Evolutionary conservation across 2,888 invertebrate genomes (phyloP), one percentile per base, ranked within the genome.

Genomic region (Orthosia gothica): DNA sequence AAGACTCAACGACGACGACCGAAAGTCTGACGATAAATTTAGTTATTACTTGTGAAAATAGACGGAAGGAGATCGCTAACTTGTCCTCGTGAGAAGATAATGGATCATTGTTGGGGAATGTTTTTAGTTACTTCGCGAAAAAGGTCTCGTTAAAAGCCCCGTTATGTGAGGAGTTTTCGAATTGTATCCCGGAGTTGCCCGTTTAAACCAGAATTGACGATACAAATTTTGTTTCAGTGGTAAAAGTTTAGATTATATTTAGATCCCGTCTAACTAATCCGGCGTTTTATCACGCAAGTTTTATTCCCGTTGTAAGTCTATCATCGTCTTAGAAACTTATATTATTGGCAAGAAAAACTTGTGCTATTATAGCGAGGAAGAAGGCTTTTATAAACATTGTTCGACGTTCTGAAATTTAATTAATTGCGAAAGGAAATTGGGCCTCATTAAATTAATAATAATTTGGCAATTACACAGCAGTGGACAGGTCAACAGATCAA

Each of bases 31-130:
- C 96, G 96, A 96, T 96, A 96, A 96, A 96, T 96, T 96, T 94
- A 96, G 96, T 96, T 96, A 96, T 96, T 96, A 96, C 96, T 96
- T 96, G 95, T 95, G 95, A 96, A 96, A 96, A 96, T 96, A 96
- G 95, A 95, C 94, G 96, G 93, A 95, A 96, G 94, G 93, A 95
- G 96, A 96, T 96, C 95, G 95, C 95, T 95, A 96, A 96, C 96
- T 96, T 96, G 96, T 96, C 95, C 93, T 94, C 93, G 94, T 93
- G 94, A 95, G 94, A 91, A 94, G 95, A 96, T 96, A 96, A 96
- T 96, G 96, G 96, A 95, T 96, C 96, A 96, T 96, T 95, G 94
- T 91, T 1, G 92, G 92, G 92, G 94, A 92, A 89, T 94, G 93
- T 94, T 95, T 95, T 95, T 95, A 95, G 94, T 94, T 94, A 94